Evolutionary conservation across 2,888 invertebrate genomes (phyloP), one percentile per base, ranked within the genome.

Genomic region (Machimus atricapillus): DNA sequence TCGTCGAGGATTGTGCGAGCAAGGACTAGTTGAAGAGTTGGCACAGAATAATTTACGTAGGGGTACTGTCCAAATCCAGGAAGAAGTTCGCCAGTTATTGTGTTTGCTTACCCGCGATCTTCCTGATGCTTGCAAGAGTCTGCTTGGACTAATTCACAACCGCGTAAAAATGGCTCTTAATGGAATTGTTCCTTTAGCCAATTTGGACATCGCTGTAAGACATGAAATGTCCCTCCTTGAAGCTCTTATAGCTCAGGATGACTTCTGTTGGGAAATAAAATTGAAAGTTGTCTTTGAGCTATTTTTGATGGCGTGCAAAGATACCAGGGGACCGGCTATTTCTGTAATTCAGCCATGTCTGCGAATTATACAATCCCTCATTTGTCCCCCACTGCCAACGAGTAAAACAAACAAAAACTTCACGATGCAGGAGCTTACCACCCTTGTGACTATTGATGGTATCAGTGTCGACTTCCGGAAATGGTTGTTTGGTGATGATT

Each of bases 251-350:
- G 97, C 97, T 90, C 97, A 97, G 89, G 97, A 98, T 90, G 99
- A 99, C 91, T 95, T 96, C 4, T 98, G 98, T 91, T 99, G 99
- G 99, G 98, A 99, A 91, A 95, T 96, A 88, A 96, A 98, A 90
- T 93, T 99, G 0, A 95, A 97, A 78, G 96, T 97, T 91, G 96
- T 98, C 88, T 96, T 98, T 93, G 96, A 96, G 89, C 93, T 98
- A 85, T 98, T 98, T 93, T 94, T 97, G 86, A 94, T 95, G 93
- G 96, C 96, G 5, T 96, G 96, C 89, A 94, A 91, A 86, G 94
- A 95, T 92, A 95, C 96, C 0, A 95, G 96, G 88, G 97, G 96
- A 90, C 97, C 97, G 0, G 96, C 97, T 85, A 97, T 98, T 0
- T 96, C 97, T 88, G 96, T 99, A 23, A 97, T 98, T 88, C 93